Conservation (phyloP, 2,797 vertebrate species). For the Diplodus sargus region DNA sequence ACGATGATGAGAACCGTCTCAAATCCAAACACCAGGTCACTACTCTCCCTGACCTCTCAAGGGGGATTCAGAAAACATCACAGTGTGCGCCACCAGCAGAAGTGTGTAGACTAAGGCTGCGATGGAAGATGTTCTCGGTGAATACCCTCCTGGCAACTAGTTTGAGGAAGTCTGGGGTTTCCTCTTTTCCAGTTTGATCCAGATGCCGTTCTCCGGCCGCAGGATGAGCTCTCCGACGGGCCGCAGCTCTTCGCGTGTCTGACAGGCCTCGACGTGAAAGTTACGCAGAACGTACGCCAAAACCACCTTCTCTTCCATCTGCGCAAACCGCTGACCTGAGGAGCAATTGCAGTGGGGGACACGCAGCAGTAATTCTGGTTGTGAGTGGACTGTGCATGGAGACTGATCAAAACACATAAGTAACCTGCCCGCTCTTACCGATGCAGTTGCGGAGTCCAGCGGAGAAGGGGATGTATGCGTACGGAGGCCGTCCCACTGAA, state of each 20-base stretch:
- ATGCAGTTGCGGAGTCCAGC: constrained; percentile 97
- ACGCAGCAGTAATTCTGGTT: background rate
- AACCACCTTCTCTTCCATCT: constrained; percentile 95
- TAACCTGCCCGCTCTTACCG: constrained; percentile 78
- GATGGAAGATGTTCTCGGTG: too few species aligned
- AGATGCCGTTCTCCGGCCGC: constrained; percentile 89
- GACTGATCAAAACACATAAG: background rate
- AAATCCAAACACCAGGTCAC: constrained; percentile 19
- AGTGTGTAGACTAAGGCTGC: background rate
- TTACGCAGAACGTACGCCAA: constrained; percentile 87
- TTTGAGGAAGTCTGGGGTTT: background rate
- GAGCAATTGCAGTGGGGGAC: background rate
- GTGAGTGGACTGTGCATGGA: background rate
- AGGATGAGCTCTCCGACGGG: constrained; percentile 90
- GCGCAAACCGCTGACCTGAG: constrained; percentile 93
- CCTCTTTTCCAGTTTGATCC: constrained; percentile 90
- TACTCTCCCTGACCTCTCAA: background rate
- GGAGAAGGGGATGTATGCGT: constrained; percentile 93
- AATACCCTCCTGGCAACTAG: background rate
- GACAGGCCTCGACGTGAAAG: constrained; percentile 88
- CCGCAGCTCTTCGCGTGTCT: constrained; percentile 87
- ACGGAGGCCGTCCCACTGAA: constrained; percentile 86
- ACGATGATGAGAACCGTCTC: constrained; percentile 11
- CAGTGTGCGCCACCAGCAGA: background rate
- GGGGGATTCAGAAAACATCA: background rate